Base-by-base conservation (phyloP, 2,113 vertebrate species). In the Rhynchomys soricoides region DNA sequence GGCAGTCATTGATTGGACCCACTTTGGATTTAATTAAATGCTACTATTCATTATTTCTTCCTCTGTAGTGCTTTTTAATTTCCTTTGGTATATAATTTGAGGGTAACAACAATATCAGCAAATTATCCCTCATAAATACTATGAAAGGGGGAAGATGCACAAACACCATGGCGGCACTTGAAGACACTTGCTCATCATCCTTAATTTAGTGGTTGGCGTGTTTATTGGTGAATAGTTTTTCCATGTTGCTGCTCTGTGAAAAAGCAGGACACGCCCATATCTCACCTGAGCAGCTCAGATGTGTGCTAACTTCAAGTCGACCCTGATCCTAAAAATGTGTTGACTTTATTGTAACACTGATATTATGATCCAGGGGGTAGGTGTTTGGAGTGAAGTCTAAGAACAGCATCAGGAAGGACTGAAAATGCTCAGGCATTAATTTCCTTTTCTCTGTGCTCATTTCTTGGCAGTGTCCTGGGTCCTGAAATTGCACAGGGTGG, bases 11-110 rank as follows among this genome's bases (percentile, higher is more conserved):
- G 93, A 97, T 96, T 97, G 90, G 87, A 89, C 78, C 95, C 68
- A 86, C 50, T 97, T 97, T 88, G 96, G 75, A 96, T 98, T 97
- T 98, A 98, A 98, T 98, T 98, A 98, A 98, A 98, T 95, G 98
- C 62, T 86, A 95, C n/a, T 93, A 83, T 97, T 98, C 93, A 95
- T 92, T 95, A 90, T 97, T 98, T 96, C 88, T 93, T 98, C 78
- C 82, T 96, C 7, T 83, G 93, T 79, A 79, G 89, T n/a, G 1
- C 85, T 97, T 98, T 90, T 97, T 98, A 89, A 91, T 94, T 97
- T 97, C 96, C 95, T 98, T 93, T 94, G 96, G 43, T 96, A 96
- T 97, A 97, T 96, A 97, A 98, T 98, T 98, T 97, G 43, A 62
- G 57, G 40, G 43, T 89, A 83, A 87, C 93, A 94, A 94, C 64